A percentile compares a stretch with the other conserved stretches of the same genome.
Evolutionary conservation across 2,888 invertebrate species (phyloP).

Genomic region (Apoderus coryli): DNA sequence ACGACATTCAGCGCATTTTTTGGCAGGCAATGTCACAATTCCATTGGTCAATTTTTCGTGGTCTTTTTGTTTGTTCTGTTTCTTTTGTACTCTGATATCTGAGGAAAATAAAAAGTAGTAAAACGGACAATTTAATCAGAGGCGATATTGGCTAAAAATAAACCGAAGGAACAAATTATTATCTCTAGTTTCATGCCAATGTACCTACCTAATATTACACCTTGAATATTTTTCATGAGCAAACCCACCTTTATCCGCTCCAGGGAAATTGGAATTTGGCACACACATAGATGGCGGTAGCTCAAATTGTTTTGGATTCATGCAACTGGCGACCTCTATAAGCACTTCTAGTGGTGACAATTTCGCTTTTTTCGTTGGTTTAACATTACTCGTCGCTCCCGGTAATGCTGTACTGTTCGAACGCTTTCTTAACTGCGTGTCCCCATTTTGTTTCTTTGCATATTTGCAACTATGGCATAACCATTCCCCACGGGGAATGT

Average conservation of each 20-base stretch:
- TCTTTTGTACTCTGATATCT: no score
- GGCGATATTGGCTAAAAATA: constrained; percentile 7
- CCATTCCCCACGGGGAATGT: constrained; percentile 87
- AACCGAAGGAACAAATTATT: no score
- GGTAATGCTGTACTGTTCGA: constrained; percentile 24
- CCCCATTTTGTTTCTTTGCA: constrained; percentile 28
- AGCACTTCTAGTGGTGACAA: constrained; percentile 59
- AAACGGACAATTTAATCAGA: no score
- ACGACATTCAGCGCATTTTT: constrained; percentile 70
- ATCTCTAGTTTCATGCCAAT: no score
- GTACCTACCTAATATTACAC: no score
- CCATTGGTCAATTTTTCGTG: constrained; percentile 32
- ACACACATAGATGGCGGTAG: constrained; percentile 67
- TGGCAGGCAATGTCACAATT: constrained; percentile 68
- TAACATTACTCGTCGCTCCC: constrained; percentile 8
- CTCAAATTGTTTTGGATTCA: constrained; percentile 85
- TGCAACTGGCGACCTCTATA: constrained; percentile 64
- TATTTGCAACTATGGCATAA: constrained; percentile 70
- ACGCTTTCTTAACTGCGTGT: constrained; percentile 21
- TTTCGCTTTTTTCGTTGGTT: constrained; percentile 33
- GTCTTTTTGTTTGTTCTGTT: no score
- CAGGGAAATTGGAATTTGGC: constrained; percentile 58
- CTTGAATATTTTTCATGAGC: no score
- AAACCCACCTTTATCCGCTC: constrained; percentile 58
- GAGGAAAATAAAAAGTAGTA: no score